Percentiles rank a stretch among this genome's conserved stretches.
phyloP scores from a whole-genome alignment of 2,113 vertebrate genomes.

The Crotalus horridus region DNA sequence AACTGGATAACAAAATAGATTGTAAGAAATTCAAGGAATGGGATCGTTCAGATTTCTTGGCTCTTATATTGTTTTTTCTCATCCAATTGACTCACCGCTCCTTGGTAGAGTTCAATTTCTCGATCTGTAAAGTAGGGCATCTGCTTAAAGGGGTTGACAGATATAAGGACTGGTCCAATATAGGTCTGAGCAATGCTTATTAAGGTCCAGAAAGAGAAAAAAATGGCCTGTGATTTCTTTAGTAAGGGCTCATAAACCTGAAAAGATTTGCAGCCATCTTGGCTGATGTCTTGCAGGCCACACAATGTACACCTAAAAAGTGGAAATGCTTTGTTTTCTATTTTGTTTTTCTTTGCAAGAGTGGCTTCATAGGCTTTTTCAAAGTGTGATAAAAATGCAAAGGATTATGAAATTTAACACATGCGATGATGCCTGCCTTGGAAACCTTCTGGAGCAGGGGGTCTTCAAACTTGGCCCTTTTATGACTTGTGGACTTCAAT shows the following conservation, averaged over 20 bases:
- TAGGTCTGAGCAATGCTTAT: conserved; percentile 79
- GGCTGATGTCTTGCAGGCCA: background rate
- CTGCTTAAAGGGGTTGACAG: conserved; percentile 96
- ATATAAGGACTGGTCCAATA: conserved; percentile 93
- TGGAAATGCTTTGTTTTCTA: background rate
- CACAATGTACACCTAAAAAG: background rate
- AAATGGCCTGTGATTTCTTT: background rate
- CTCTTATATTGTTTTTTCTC: background rate
- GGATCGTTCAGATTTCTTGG: rapidly evolving
- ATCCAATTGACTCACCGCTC: conserved; percentile 77
- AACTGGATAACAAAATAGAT: background rate
- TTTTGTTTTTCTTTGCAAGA: too few species aligned
- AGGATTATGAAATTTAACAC: too few species aligned
- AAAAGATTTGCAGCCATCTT: background rate
- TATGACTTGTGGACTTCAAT: too few species aligned
- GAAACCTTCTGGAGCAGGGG: too few species aligned
- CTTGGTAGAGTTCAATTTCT: conserved; percentile 94
- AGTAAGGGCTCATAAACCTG: background rate
- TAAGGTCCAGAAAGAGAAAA: conserved; percentile 52
- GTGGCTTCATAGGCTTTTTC: too few species aligned
- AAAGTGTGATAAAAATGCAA: too few species aligned
- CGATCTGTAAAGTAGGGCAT: conserved; percentile 97
- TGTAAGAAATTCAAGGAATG: background rate
- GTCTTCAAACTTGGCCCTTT: too few species aligned
- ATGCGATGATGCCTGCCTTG: too few species aligned